These are phyloP conservation scores for Apamea sordens DNA, from an alignment of 2,888 invertebrate genomes.

Conservation along the genomic window DNA sequence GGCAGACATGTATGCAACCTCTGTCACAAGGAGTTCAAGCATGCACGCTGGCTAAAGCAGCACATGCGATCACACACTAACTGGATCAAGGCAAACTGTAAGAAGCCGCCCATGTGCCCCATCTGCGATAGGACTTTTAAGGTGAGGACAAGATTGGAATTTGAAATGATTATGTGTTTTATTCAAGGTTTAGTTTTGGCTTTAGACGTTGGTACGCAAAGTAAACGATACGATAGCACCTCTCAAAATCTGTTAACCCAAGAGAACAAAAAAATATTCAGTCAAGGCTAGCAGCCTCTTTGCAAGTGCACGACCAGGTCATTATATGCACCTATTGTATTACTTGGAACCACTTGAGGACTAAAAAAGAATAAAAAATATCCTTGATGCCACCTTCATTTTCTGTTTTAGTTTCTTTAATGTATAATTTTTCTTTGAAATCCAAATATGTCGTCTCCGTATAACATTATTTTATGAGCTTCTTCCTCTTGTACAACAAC, in stretches of 20 bases:
- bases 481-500: neutral
- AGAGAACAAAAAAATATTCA: neutral
- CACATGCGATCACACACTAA: slow-evolving; percentile 92
- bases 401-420: neutral
- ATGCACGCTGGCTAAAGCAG: slow-evolving; percentile 91
- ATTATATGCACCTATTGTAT: neutral
- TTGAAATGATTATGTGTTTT: neutral
- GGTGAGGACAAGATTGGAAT: slow-evolving; percentile 67
- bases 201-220: neutral
- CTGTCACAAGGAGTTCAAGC: slow-evolving; percentile 91
- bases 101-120: slow-evolving; percentile 91
- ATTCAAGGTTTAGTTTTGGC: neutral
- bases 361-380: neutral
- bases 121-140: slow-evolving; percentile 91
- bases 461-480: neutral
- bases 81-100: slow-evolving; percentile 92
- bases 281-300: neutral
- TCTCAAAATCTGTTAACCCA: too few species aligned
- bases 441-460: neutral
- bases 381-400: neutral
- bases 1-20: slow-evolving; percentile 91
- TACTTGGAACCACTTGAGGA: neutral
- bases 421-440: neutral
- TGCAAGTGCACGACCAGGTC: neutral
- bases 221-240: neutral